These are phyloP conservation scores for Rhinoraja longicauda DNA, from an alignment of 2,797 vertebrate species.

Conservation along the genomic window DNA sequence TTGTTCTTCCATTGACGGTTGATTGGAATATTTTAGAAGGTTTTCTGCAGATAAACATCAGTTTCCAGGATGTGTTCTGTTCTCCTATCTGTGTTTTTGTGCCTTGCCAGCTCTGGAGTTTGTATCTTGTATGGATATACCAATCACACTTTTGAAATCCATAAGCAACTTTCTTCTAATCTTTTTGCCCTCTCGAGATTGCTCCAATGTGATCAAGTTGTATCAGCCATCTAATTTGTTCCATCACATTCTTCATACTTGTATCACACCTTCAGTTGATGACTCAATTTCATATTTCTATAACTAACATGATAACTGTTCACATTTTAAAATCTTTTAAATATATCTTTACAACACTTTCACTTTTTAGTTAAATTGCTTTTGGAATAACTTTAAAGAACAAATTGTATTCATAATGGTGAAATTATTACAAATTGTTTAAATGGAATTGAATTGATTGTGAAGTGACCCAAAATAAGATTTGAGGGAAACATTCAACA, in stretches of 20 bases:
- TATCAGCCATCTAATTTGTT: neutral
- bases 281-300: neutral
- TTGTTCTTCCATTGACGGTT: neutral
- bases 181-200: neutral
- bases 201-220: neutral
- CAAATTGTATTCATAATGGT: neutral
- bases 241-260: neutral
- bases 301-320: neutral
- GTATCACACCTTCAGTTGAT: neutral
- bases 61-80: neutral
- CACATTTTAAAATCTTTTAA: neutral
- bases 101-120: neutral
- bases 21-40: neutral
- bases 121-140: neutral
- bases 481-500: neutral
- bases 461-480: neutral
- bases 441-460: neutral
- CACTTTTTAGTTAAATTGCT: neutral
- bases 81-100: neutral
- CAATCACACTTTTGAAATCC: no score
- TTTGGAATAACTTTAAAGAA: neutral
- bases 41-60: neutral
- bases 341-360: neutral
- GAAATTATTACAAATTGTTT: neutral
- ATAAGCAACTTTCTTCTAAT: no score